Evolutionary conservation across 1,140 invertebrate species (phyloP), one percentile per base, ranked within the genome.

Genomic region (Calosoma granatense): DNA sequence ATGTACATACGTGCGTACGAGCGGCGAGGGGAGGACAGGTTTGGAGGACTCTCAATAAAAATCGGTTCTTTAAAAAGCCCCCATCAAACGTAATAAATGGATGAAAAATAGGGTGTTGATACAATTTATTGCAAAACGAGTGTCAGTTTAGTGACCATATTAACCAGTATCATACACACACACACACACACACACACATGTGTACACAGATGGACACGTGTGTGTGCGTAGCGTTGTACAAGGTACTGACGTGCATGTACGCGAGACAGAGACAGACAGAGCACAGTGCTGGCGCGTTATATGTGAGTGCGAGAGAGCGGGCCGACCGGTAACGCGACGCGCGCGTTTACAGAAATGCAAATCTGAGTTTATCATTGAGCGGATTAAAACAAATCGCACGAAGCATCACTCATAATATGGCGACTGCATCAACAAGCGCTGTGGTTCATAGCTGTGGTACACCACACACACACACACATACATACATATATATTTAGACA

Each of bases 111-210:
- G 41, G 41, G 41, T 47, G 41, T 12, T 47, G 41, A 47, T 47
- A 47, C 41, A 47, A 47, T 47, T 47, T 47, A 47, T 47, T 47
- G 41, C 41, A 47, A 47, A 47, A 47, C 41, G 41, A 17, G 6
- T 47, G 41, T 47, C 41, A 47, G 41, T 47, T 47, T 47, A 47
- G 41, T 17, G 41, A 12, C 41, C 41, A 47, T 17, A 47, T 47
- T 47, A 47, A 47, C 41, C 9, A 17, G 6, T 17, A 47, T 47
- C 41, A n/a, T n/a, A 36, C n/a, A 9, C n/a, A 36, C n/a, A 36
- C n/a, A 36, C n/a, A 36, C n/a, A 36, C n/a, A n/a, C n/a, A 36
- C n/a, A 36, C n/a, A 36, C 26, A 6, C n/a, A 36, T 36, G n/a
- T n/a, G 26, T 36, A n/a, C n/a, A n/a, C n/a, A n/a, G n/a, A n/a